Conservation (phyloP, 2,888 invertebrate species). For the Lasioglossum villosulum region DNA sequence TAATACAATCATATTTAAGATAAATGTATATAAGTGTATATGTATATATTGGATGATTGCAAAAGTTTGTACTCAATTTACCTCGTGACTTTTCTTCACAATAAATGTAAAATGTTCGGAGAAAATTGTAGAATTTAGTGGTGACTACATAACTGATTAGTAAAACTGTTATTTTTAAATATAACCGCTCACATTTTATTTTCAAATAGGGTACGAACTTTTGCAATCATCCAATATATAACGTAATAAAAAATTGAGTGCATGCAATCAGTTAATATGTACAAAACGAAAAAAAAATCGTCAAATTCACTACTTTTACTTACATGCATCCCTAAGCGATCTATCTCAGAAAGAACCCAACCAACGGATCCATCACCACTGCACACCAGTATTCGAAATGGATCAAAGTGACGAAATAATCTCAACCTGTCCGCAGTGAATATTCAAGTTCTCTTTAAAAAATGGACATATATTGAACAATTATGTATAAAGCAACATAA, state of each 20-base stretch:
- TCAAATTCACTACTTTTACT: slow-evolving; percentile 83
- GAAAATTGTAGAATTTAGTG: too few species aligned
- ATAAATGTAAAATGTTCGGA: too few species aligned
- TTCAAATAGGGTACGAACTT: too few species aligned
- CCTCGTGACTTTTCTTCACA: too few species aligned
- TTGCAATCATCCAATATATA: neutral
- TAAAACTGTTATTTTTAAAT: too few species aligned
- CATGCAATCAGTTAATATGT: slow-evolving; percentile 52
- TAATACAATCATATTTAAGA: slow-evolving; percentile 38
- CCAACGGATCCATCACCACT: slow-evolving; percentile 99
- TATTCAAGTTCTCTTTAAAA: neutral
- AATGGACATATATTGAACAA: neutral
- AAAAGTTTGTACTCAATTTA: too few species aligned
- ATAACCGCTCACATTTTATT: too few species aligned
- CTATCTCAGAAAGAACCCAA: slow-evolving; percentile 98
- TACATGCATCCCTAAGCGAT: slow-evolving; percentile 97
- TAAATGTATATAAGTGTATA: neutral
- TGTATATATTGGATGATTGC: neutral
- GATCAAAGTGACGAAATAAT: slow-evolving; percentile 97
- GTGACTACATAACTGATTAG: too few species aligned
- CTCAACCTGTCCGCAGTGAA: slow-evolving; percentile 87
- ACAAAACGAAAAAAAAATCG: slow-evolving; percentile 13
- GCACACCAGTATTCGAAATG: slow-evolving; percentile 97
- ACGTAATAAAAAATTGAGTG: slow-evolving; percentile 24
- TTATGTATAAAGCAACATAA: slow-evolving; percentile 38